These are phyloP conservation scores for Acanthosepion lycidas DNA, from an alignment of 2,888 invertebrate species.

Conservation along the genomic window DNA sequence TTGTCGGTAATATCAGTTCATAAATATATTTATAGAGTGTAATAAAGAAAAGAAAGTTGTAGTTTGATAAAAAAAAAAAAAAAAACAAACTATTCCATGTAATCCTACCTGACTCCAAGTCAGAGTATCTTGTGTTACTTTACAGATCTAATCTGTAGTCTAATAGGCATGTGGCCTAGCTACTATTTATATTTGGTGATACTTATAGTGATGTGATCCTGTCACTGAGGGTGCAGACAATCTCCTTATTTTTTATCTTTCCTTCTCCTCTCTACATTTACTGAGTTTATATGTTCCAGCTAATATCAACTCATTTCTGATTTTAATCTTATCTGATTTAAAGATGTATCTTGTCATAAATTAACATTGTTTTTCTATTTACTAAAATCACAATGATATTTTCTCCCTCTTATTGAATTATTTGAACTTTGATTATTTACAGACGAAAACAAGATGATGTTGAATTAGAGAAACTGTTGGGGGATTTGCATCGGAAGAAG, in stretches of 20 bases:
- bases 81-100: background rate
- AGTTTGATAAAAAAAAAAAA: background rate
- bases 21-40: background rate
- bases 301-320: background rate
- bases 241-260: background rate
- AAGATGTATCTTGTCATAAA: background rate
- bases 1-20: background rate
- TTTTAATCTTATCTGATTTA: background rate
- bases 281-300: background rate
- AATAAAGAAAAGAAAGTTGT: background rate
- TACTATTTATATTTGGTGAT: background rate
- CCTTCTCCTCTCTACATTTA: too few relatives aligned
- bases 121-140: background rate
- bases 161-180: background rate
- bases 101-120: slow-evolving; percentile 33
- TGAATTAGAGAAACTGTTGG: slow-evolving; percentile 60
- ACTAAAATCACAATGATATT: background rate
- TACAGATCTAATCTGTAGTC: slow-evolving; percentile 1
- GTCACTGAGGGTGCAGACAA: background rate
- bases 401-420: background rate
- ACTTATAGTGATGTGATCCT: background rate
- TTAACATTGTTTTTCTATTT: background rate
- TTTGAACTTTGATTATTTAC: slow-evolving; percentile 35
- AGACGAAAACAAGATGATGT: slow-evolving; percentile 66
- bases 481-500: slow-evolving; percentile 77